Evolutionary conservation across 2,888 invertebrate genomes (phyloP).

Genomic region (Anticlea derivata): DNA sequence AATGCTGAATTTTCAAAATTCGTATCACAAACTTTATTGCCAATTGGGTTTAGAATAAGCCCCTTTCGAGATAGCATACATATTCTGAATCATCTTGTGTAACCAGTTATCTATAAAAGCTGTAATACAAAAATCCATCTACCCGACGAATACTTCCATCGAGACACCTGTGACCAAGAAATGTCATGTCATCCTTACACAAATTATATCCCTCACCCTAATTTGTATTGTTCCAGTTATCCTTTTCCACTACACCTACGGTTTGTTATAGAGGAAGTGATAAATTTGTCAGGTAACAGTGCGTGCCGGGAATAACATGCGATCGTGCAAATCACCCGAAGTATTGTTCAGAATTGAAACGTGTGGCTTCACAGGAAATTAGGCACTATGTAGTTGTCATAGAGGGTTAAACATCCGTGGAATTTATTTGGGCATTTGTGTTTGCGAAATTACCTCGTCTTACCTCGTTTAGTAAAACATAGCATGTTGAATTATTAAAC

Average conservation of each 20-base stretch:
- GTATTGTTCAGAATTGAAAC: conserved; percentile 28
- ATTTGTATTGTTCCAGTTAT: conserved; percentile 31
- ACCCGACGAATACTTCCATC: conserved; percentile 9
- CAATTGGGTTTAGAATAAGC: no score
- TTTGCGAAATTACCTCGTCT: not conserved
- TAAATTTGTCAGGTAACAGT: conserved; percentile 77
- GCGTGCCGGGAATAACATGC: conserved; percentile 73
- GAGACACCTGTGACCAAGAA: conserved; percentile 18
- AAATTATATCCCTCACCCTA: conserved; percentile 28
- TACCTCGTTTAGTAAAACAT: no score
- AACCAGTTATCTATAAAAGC: no score
- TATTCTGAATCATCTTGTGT: no score
- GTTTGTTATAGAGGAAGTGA: conserved; percentile 46
- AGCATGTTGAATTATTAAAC: conserved; percentile 2
- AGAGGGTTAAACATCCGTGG: conserved; percentile 11
- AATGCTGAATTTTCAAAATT: no score
- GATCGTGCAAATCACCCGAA: conserved; percentile 56
- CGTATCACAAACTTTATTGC: no score
- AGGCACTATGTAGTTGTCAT: conserved; percentile 18
- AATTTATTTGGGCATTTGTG: conserved; percentile 9
- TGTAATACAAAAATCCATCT: no score
- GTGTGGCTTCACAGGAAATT: conserved; percentile 25
- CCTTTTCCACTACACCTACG: conserved; percentile 24
- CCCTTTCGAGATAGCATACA: no score
- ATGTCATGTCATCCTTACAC: conserved; percentile 25